These are phyloP conservation scores for Adelognathus sp. DNA, from an alignment of 2,888 invertebrate genomes.

Conservation along the genomic window DNA sequence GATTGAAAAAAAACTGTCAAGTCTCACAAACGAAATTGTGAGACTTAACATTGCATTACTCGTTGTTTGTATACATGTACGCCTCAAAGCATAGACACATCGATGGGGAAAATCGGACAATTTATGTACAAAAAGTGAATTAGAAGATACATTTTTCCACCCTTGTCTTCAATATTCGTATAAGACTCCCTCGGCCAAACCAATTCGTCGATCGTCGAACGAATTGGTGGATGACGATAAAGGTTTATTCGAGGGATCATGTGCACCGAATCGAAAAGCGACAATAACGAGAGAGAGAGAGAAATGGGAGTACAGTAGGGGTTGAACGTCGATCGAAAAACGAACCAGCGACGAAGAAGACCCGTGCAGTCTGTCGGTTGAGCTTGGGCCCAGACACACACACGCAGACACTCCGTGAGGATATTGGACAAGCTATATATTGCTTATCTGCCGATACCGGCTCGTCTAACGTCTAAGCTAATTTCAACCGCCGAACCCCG, in stretches of 20 bases:
- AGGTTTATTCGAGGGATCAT: slow-evolving; percentile 34
- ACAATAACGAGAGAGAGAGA: slow-evolving; percentile 31
- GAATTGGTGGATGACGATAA: slow-evolving; percentile 41
- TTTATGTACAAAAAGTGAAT: too few relatives aligned
- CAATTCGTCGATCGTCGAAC: background rate
- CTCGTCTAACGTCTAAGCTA: slow-evolving; percentile 68
- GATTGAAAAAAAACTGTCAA: too few relatives aligned
- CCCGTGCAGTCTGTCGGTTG: background rate
- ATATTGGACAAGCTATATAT: slow-evolving; percentile 47
- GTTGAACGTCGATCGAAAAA: slow-evolving; percentile 46
- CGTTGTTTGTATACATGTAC: too few relatives aligned
- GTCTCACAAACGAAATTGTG: too few relatives aligned
- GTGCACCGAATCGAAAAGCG: slow-evolving; percentile 45
- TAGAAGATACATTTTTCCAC: background rate
- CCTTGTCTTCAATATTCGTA: background rate
- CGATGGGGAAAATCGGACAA: too few relatives aligned
- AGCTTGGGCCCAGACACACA: background rate
- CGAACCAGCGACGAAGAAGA: slow-evolving; percentile 38
- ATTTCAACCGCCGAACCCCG: slow-evolving; percentile 64
- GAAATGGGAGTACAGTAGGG: background rate
- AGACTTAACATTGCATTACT: too few relatives aligned
- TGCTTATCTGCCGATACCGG: slow-evolving; percentile 68
- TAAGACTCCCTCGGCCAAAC: background rate
- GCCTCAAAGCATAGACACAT: too few relatives aligned
- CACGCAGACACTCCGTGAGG: background rate